Conservation (phyloP, 92 coral and sea anemone species). For the Scolanthus callimorphus region DNA sequence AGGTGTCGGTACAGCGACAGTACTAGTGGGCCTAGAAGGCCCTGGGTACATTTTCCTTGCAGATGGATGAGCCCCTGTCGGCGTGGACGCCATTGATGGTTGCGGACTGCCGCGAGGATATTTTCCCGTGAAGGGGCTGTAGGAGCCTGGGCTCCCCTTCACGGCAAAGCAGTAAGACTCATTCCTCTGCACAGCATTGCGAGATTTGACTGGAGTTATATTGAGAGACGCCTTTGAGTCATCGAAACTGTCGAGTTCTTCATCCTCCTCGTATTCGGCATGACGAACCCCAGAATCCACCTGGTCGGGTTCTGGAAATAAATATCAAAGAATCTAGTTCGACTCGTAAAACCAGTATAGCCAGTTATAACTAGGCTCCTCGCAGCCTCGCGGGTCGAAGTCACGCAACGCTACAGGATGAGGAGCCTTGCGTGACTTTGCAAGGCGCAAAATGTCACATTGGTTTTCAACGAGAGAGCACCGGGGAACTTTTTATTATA, state of each 20-base stretch:
- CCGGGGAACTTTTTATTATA: too few species aligned
- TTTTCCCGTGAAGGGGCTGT: conserved; percentile 40
- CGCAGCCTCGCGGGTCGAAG: too few species aligned
- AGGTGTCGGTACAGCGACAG: conserved; percentile 91
- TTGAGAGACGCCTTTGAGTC: conserved; percentile 32
- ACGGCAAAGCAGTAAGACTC: conserved; percentile 94
- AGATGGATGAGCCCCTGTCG: conserved; percentile 5
- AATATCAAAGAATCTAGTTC: too few species aligned
- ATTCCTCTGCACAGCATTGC: conserved; percentile 90
- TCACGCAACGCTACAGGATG: too few species aligned
- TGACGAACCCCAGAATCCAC: background rate
- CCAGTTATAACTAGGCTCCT: too few species aligned
- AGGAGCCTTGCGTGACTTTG: too few species aligned
- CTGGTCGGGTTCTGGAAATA: background rate
- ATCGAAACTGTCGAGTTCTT: conserved; percentile 46
- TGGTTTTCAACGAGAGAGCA: too few species aligned
- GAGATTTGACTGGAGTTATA: conserved; percentile 46
- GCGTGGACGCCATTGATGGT: conserved; percentile 15
- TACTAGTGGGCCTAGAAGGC: conserved; percentile 77
- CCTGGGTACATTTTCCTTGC: conserved; percentile 29
- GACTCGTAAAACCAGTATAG: too few species aligned
- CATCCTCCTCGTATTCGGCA: conserved; percentile 13
- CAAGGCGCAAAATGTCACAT: too few species aligned
- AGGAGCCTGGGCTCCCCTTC: conserved; percentile 43
- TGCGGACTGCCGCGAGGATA: conserved; percentile 50